phyloP scores from a whole-genome alignment of 30 jellyfish, hydroid and myxozoan species.

The Cassiopea xamachana region DNA sequence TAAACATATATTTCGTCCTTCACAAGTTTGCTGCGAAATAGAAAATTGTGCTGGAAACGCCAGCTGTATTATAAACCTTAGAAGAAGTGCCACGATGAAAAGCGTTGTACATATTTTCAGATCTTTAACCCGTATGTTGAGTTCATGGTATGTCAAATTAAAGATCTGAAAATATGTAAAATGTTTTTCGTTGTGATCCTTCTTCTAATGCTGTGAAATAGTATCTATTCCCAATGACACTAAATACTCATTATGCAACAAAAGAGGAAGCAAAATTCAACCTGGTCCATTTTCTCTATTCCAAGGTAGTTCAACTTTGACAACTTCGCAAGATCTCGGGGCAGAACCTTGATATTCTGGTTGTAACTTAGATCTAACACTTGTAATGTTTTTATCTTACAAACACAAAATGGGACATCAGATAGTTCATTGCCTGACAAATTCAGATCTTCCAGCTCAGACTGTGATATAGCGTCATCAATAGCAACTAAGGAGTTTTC shows the following conservation, averaged over 20 bases:
- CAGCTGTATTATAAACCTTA: too few species aligned
- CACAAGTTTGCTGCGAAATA: too few species aligned
- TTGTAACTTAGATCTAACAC: conserved; percentile 71
- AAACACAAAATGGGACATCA: conserved; percentile 59
- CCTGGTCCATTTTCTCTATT: conserved; percentile 71
- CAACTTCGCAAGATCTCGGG: conserved; percentile 79
- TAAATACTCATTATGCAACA: not conserved
- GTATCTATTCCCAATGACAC: not conserved
- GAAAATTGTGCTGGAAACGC: too few species aligned
- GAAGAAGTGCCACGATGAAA: too few species aligned
- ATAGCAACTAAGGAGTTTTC: conserved; percentile 48
- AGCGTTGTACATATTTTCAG: too few species aligned
- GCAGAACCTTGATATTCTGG: conserved; percentile 68
- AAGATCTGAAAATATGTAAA: too few species aligned
- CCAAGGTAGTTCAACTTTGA: conserved; percentile 59
- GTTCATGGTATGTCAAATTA: too few species aligned
- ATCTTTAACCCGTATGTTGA: too few species aligned
- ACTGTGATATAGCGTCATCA: conserved; percentile 57
- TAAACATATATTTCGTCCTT: too few species aligned
- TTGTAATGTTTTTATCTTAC: conserved; percentile 65
- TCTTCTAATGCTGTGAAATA: too few species aligned
- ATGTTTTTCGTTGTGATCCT: too few species aligned
- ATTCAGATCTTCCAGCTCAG: conserved; percentile 70
- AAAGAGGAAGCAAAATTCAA: not conserved
- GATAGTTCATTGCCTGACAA: conserved; percentile 64